Percentiles rank a stretch among this genome's conserved stretches.
Evolutionary conservation across 2,888 invertebrate species (phyloP).

Genomic region (Pardosa pseudoannulata): DNA sequence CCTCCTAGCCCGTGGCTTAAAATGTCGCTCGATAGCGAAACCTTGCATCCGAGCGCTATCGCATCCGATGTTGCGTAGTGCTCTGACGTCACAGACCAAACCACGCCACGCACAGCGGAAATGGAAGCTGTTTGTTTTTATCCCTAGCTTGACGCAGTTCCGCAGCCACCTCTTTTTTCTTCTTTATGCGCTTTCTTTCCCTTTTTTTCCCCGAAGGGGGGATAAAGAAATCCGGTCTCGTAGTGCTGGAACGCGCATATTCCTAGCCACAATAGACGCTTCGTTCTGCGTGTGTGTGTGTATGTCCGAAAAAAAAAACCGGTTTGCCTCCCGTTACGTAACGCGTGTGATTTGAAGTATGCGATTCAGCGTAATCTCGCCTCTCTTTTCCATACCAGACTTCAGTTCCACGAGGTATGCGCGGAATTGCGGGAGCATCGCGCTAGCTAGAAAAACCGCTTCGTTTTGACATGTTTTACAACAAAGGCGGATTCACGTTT

Average conservation of each 20-base stretch:
- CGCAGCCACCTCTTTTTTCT: background rate
- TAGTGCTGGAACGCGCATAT: background rate
- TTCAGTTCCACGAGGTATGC: background rate
- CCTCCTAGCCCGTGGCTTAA: background rate
- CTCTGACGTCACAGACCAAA: background rate
- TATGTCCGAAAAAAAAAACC: too few relatives aligned
- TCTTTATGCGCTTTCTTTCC: background rate
- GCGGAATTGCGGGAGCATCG: background rate
- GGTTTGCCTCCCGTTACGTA: background rate
- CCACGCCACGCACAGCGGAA: background rate
- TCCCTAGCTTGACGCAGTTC: conserved; percentile 12
- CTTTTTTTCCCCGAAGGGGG: too few relatives aligned
- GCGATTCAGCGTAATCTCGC: background rate
- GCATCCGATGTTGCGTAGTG: background rate
- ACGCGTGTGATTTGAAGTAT: background rate
- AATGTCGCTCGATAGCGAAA: background rate
- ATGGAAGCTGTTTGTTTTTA: conserved; percentile 11
- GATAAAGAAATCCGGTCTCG: background rate
- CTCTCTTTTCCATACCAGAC: background rate
- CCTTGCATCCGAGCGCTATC: background rate
- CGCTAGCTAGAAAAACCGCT: background rate
- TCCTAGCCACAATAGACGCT: background rate
- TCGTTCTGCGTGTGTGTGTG: too few relatives aligned
- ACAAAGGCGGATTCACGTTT: background rate
- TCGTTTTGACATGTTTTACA: background rate